These are phyloP conservation scores for Seladonia tumulorum DNA, from an alignment of 2,888 invertebrate genomes.

Conservation along the genomic window DNA sequence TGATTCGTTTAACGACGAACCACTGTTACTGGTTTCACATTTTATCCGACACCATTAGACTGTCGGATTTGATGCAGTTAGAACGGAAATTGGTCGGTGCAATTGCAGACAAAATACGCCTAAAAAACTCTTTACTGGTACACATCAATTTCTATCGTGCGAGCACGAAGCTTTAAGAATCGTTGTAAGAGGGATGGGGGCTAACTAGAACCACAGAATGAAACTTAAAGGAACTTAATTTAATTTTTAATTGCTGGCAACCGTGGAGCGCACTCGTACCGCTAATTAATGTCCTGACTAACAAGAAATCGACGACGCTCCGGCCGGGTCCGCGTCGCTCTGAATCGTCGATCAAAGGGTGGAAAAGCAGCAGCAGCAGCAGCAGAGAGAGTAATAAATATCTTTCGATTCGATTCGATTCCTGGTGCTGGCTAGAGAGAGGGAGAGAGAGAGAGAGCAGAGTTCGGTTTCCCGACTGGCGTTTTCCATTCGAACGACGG, in stretches of 20 bases:
- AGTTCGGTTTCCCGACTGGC: neutral
- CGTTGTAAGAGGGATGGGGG: neutral
- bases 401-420: neutral
- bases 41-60: neutral
- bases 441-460: neutral
- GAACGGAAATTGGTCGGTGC: neutral
- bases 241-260: neutral
- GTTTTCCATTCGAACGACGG: neutral
- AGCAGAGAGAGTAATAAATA: slow-evolving; percentile 1
- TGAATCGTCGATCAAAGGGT: neutral
- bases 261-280: neutral
- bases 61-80: neutral
- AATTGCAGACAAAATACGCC: neutral
- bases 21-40: neutral
- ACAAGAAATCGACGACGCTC: neutral
- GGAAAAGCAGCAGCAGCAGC: neutral
- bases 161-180: neutral
- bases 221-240: slow-evolving; percentile 4
- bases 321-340: neutral
- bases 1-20: too few species aligned
- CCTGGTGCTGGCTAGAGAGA: neutral
- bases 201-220: neutral
- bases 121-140: too few species aligned
- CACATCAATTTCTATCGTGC: neutral
- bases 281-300: neutral